Evolutionary conservation across 2,113 vertebrate species (phyloP).

Genomic region (Hydrolagus affinis): DNA sequence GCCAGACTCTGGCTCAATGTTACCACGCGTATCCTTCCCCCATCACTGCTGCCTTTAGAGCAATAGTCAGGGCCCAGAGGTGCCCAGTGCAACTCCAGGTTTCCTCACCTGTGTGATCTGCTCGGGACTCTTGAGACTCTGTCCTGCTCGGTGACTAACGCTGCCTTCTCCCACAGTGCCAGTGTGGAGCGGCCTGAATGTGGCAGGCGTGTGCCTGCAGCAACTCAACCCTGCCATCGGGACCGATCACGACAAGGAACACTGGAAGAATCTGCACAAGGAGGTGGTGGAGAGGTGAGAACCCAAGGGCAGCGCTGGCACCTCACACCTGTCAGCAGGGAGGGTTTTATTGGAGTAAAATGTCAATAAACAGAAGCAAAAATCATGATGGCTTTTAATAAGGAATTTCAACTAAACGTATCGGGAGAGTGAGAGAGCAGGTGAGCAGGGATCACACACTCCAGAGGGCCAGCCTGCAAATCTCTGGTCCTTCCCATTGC

Average conservation of each 20-base stretch:
- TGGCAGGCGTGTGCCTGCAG: slow-evolving; percentile 86
- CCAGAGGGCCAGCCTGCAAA: not conserved
- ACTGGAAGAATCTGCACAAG: slow-evolving; percentile 88
- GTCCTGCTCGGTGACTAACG: not conserved
- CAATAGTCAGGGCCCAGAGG: too few relatives aligned
- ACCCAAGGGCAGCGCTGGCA: not conserved
- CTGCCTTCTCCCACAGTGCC: slow-evolving; percentile 61
- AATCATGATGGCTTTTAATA: too few relatives aligned
- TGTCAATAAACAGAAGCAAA: not conserved
- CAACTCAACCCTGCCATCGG: slow-evolving; percentile 77
- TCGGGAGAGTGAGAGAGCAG: not conserved
- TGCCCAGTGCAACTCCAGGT: too few relatives aligned
- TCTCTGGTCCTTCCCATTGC: too few relatives aligned
- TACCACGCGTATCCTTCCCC: too few relatives aligned
- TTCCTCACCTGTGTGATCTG: too few relatives aligned
- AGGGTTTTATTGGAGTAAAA: not conserved
- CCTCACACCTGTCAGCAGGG: not conserved
- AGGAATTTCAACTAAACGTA: too few relatives aligned
- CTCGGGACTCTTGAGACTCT: too few relatives aligned
- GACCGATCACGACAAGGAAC: slow-evolving; percentile 69
- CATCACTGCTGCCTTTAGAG: not conserved
- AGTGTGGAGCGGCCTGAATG: slow-evolving; percentile 92
- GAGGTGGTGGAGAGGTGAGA: slow-evolving; percentile 88
- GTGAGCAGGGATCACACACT: too few relatives aligned
- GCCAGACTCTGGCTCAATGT: not conserved